Base-by-base conservation (phyloP, 2,888 invertebrate genomes). In the Yponomeuta cagnagella region DNA sequence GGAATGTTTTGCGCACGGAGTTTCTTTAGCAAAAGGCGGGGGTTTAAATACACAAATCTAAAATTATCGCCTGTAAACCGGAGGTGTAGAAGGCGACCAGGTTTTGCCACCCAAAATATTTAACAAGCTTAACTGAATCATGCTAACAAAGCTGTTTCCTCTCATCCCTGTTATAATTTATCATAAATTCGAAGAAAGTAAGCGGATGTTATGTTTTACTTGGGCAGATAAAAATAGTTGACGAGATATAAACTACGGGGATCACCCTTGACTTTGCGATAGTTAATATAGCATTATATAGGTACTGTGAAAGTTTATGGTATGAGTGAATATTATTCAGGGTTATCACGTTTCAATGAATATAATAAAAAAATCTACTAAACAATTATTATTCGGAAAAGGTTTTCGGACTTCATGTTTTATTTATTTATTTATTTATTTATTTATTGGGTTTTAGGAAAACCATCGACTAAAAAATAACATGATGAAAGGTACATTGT, bases 151-250 rank as follows among this genome's bases (percentile, higher is more conserved):
- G 10, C 65, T 65, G 65, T 65, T 65, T 31, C 30, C 33, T 31
- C 31, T 65, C 65, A 15, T 15, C 52, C 12, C 52, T 5, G 15
- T 2, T 15, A 12, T 58, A 58, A 1, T 43, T 43, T 58, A 58
- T 58, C 52, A 58, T 58, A 58, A 58, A 58, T 58, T 58, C 52
- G 52, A 15, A 58, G 52, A 58, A 58, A 58, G 52, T 58, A 58
- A 58, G 52, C 52, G 52, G 52, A 58, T 58, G 52, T 58, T 58
- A 15, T 58, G 52, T 58, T 58, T 58, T 58, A 58, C 12, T 58
- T 58, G 5, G 15, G 15, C 52, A 4, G 52, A 58, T 15, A 58
- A 15, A 58, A 58, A 58, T 58, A 58, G 15, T 15, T 58, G 15
- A 58, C 52, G 52, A 15, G 52, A 58, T 15, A 15, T 58, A 58